phyloP scores from a whole-genome alignment of 2,113 vertebrate genomes.

The Leucosticte australis region DNA sequence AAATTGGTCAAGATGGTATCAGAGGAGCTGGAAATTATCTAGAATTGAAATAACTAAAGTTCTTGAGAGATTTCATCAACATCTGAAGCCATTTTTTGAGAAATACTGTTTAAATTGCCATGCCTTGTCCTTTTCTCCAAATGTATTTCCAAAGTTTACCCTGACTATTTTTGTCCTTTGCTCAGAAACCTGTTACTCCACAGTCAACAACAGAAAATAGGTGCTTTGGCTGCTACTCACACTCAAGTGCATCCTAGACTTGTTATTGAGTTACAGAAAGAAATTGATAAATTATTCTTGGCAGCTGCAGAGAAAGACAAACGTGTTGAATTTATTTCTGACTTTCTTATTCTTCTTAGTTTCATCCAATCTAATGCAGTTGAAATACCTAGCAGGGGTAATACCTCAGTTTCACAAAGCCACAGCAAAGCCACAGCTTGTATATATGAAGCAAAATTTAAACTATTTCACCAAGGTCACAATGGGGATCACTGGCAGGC shows the following conservation, averaged over 20 bases:
- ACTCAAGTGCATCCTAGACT: not conserved
- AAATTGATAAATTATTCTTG: not conserved
- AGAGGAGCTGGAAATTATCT: not conserved
- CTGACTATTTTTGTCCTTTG: not conserved
- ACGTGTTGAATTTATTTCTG: not conserved
- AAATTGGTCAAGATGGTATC: not conserved
- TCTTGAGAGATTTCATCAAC: not conserved
- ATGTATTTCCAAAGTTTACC: not conserved
- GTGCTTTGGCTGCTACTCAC: not conserved
- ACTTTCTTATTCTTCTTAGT: not conserved
- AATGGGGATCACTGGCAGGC: not conserved
- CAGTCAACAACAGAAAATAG: not conserved
- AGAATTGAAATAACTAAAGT: slow-evolving; percentile 17
- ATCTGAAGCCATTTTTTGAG: not conserved
- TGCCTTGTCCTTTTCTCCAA: not conserved
- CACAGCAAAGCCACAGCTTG: not conserved
- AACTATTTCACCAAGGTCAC: not conserved
- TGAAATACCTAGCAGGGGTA: not conserved
- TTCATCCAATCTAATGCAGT: not conserved
- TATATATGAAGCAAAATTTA: not conserved
- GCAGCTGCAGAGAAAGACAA: not conserved
- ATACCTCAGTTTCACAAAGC: not conserved
- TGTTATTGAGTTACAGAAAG: not conserved
- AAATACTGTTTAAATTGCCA: not conserved
- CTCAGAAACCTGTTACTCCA: not conserved